Percentiles rank a stretch among this genome's conserved stretches.
These are phyloP conservation scores for Calliphora vicina DNA, from an alignment of 1,140 invertebrate species.

Conservation along the genomic window DNA sequence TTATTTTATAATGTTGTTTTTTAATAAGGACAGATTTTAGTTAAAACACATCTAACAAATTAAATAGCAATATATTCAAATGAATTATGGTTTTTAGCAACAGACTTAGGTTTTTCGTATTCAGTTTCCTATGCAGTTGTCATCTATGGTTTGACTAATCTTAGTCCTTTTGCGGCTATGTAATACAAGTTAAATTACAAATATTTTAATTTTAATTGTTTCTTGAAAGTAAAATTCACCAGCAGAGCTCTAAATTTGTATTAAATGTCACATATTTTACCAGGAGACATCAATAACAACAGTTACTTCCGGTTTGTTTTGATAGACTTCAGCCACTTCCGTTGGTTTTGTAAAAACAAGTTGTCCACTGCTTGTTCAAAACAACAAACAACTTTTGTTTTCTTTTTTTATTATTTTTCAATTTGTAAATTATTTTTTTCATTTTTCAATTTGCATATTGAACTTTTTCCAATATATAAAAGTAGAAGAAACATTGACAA, in stretches of 20 bases:
- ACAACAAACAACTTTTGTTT: neutral
- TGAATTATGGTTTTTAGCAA: too few relatives aligned
- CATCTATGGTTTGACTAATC: too few relatives aligned
- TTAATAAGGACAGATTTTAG: too few relatives aligned
- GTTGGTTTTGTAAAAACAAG: neutral
- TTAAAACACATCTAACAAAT: too few relatives aligned
- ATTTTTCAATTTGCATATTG: neutral
- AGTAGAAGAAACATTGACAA: neutral
- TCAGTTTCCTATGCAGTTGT: too few relatives aligned
- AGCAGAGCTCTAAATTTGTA: neutral
- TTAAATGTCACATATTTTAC: slow-evolving; percentile 7
- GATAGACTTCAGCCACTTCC: neutral
- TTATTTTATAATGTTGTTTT: too few relatives aligned
- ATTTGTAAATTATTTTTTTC: neutral
- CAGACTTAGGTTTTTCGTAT: too few relatives aligned
- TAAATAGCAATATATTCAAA: too few relatives aligned
- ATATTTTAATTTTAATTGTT: neutral
- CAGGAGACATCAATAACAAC: neutral
- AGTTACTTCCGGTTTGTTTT: neutral
- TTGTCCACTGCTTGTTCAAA: neutral
- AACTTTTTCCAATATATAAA: neutral
- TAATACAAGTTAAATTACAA: too few relatives aligned
- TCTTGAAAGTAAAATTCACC: neutral
- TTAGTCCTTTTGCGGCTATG: too few relatives aligned
- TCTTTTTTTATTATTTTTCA: neutral